Evolutionary conservation across 2,888 invertebrate species (phyloP).

Genomic region (Bugula neritina): DNA sequence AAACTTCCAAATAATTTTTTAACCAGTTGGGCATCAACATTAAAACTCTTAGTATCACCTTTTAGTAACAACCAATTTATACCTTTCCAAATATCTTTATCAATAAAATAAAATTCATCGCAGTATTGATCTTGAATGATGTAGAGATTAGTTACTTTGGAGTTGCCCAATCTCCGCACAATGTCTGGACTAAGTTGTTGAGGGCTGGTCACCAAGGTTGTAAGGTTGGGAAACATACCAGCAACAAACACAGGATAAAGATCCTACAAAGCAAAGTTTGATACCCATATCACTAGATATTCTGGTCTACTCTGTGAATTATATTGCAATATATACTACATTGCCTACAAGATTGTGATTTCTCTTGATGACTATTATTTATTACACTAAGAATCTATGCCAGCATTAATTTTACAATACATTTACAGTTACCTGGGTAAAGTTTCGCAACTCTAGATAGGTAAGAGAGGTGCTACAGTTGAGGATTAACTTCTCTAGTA

Average conservation of each 20-base stretch:
- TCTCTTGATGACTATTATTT: too few relatives aligned
- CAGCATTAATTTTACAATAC: too few relatives aligned
- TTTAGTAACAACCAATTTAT: too few relatives aligned
- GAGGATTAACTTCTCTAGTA: constrained; percentile 64
- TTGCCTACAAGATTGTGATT: too few relatives aligned
- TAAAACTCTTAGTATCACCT: background rate
- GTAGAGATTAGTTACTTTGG: constrained; percentile 62
- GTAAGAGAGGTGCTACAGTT: constrained; percentile 63
- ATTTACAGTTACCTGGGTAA: constrained; percentile 61
- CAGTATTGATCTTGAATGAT: constrained; percentile 64
- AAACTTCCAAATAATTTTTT: too few relatives aligned
- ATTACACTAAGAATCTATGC: too few relatives aligned
- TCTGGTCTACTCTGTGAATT: too few relatives aligned
- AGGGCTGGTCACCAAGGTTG: constrained; percentile 57
- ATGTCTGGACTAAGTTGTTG: constrained; percentile 70
- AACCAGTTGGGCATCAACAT: background rate
- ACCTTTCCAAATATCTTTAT: constrained; percentile 8
- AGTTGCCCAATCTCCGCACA: constrained; percentile 63
- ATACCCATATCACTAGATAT: too few relatives aligned
- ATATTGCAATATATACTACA: too few relatives aligned
- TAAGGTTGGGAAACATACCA: constrained; percentile 69
- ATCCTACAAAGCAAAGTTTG: constrained; percentile 39
- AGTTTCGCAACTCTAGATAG: constrained; percentile 66
- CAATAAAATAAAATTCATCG: constrained; percentile 30
- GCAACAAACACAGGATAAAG: constrained; percentile 68